Evolutionary conservation across 2,888 invertebrate species (phyloP).

Genomic region (Micoletzkya japonica): DNA sequence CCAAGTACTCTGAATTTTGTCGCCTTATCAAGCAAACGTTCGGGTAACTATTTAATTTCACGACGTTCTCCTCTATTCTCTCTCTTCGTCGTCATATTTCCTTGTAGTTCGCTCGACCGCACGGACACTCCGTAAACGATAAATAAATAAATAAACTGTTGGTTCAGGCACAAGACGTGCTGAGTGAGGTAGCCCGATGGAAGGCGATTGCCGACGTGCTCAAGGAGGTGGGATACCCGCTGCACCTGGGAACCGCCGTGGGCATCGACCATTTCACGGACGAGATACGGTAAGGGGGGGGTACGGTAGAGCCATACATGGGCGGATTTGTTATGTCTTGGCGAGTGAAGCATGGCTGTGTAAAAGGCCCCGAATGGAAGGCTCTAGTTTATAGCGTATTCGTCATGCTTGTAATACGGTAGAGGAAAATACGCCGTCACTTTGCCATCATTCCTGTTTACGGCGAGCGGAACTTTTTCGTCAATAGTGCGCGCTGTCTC

Average conservation of each 20-base stretch:
- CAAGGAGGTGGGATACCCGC: constrained; percentile 30
- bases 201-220: constrained; percentile 33
- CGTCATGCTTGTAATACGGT: too few relatives aligned
- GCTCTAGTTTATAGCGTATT: not conserved
- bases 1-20: too few relatives aligned
- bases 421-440: too few relatives aligned
- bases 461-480: too few relatives aligned
- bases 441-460: too few relatives aligned
- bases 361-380: not conserved
- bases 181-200: constrained; percentile 31
- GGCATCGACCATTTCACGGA: not conserved
- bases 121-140: too few relatives aligned
- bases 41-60: not conserved
- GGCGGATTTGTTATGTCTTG: not conserved
- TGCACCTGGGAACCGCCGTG: constrained; percentile 6
- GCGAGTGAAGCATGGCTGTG: not conserved
- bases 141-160: too few relatives aligned
- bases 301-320: too few relatives aligned
- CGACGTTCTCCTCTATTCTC: too few relatives aligned
- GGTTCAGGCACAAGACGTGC: constrained; percentile 27
- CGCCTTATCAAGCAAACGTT: not conserved
- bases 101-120: not conserved
- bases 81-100: too few relatives aligned
- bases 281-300: constrained; percentile 10
- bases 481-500: too few relatives aligned